Evolutionary conservation across 2,797 vertebrate genomes (phyloP).

Genomic region (Hipposideros larvatus): DNA sequence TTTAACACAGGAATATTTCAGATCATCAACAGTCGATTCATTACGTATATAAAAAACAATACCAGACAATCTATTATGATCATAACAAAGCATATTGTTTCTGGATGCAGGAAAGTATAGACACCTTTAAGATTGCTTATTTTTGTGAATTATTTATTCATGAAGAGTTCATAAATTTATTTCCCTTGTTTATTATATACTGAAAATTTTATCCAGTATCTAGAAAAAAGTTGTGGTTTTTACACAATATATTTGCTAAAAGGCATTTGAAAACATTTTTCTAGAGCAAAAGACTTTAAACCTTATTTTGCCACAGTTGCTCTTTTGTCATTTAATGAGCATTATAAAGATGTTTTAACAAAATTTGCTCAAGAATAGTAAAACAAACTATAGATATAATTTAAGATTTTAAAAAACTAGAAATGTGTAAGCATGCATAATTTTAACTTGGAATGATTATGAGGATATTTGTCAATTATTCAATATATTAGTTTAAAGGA

Average conservation of each 20-base stretch:
- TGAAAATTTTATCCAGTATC: not conserved
- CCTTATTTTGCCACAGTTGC: not conserved
- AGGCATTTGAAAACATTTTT: not conserved
- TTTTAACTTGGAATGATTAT: conserved; percentile 33
- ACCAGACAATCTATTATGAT: not conserved
- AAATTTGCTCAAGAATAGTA: not conserved
- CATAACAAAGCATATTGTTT: not conserved
- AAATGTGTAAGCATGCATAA: not conserved
- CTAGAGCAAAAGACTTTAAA: conserved; percentile 1
- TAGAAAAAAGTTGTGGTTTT: not conserved
- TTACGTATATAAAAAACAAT: not conserved
- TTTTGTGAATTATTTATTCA: not conserved
- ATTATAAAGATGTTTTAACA: not conserved
- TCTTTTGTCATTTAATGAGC: conserved; percentile 10
- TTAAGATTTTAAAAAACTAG: not conserved
- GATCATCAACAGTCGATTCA: not conserved
- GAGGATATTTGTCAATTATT: not conserved
- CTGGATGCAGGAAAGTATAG: not conserved
- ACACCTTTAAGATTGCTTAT: not conserved
- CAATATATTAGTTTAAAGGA: not conserved
- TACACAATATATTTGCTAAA: not conserved
- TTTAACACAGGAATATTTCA: conserved; percentile 15
- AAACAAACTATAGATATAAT: not conserved
- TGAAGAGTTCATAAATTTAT: conserved; percentile 15
- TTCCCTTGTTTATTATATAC: not conserved